phyloP scores from a whole-genome alignment of 2,113 vertebrate genomes.

The Rhegmatorhina hoffmannsi region DNA sequence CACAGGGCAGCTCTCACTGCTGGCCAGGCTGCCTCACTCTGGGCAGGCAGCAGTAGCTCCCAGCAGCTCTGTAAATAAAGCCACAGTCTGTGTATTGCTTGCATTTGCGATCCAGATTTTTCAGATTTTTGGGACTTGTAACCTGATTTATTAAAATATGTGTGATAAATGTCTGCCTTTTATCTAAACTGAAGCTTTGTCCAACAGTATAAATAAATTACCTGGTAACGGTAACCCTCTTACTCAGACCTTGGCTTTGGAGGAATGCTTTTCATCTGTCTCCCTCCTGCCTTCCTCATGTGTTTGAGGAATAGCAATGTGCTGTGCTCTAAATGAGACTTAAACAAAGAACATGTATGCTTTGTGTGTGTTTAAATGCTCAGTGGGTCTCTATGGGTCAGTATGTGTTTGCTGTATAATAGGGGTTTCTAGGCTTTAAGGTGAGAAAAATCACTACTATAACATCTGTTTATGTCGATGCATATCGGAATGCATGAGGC shows the following conservation, averaged over 20 bases:
- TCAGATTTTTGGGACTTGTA: background rate
- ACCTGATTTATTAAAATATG: background rate
- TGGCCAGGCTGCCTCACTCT: background rate
- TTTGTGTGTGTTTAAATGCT: background rate
- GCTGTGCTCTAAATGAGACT: background rate
- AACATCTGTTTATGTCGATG: background rate
- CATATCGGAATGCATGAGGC: background rate
- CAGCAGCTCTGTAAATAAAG: background rate
- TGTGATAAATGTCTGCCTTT: conserved; percentile 21
- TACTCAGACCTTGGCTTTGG: background rate
- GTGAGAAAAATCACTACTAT: background rate
- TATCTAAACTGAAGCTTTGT: conserved; percentile 35
- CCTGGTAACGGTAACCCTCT: conserved; percentile 17
- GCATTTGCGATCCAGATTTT: background rate
- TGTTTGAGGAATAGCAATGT: background rate
- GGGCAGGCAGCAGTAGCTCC: background rate
- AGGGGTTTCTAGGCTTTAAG: background rate
- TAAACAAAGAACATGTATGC: background rate
- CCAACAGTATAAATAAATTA: conserved; percentile 38
- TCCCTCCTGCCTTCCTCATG: background rate
- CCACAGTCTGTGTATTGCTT: background rate
- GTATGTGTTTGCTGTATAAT: background rate
- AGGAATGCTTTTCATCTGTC: conserved; percentile 35
- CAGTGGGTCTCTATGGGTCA: background rate
- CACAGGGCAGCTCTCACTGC: background rate